These are phyloP conservation scores for Sebastes variabilis DNA, from an alignment of 2,797 vertebrate species.

Conservation along the genomic window DNA sequence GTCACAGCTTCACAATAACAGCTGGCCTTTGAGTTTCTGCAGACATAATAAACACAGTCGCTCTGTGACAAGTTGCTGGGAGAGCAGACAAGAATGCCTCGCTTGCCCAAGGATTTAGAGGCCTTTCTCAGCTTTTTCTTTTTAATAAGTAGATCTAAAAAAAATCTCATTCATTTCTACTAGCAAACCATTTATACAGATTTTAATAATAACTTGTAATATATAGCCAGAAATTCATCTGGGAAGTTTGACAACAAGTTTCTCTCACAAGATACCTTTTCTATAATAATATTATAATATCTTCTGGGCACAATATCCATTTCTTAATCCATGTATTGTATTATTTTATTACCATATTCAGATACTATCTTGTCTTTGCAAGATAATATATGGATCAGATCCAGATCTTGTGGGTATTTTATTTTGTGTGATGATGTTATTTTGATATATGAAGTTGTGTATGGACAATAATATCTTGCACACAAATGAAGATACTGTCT, in stretches of 20 bases:
- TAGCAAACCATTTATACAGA: not conserved
- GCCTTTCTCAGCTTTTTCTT: not conserved
- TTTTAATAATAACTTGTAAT: not conserved
- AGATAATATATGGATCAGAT: not conserved
- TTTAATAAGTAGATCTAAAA: not conserved
- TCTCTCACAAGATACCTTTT: not conserved
- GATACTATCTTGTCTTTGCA: not conserved
- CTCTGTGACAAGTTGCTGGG: constrained; percentile 55
- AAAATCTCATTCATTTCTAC: not conserved
- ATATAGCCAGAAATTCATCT: not conserved
- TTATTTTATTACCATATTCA: not conserved
- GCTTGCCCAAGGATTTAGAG: not conserved
- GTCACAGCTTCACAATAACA: constrained; percentile 69
- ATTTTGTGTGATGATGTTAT: not conserved
- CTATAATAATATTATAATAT: not conserved
- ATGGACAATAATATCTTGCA: not conserved
- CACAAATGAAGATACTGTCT: not conserved
- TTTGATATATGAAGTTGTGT: not conserved
- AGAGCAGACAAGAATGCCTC: constrained; percentile 50
- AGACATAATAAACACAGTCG: constrained; percentile 46
- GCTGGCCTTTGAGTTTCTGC: constrained; percentile 48
- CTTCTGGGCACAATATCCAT: not conserved
- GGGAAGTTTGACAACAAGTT: too few relatives aligned
- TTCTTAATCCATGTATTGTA: not conserved
- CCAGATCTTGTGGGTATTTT: not conserved